phyloP scores from a whole-genome alignment of 1,140 invertebrate genomes.

The Diabrotica virgifera region DNA sequence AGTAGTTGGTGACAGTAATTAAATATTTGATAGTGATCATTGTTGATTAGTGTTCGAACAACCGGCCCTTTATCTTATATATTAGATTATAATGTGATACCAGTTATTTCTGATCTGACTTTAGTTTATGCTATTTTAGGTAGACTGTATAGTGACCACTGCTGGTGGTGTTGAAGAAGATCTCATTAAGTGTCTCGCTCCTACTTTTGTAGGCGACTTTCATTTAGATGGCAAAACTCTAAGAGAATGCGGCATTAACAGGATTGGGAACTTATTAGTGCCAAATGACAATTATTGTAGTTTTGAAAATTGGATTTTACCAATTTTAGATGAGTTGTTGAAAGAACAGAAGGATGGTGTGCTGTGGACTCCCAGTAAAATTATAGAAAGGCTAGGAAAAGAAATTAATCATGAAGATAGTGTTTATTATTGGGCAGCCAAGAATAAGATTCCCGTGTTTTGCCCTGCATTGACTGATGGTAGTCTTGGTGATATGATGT shows the following conservation, averaged over 20 bases:
- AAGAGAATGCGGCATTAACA: conserved; percentile 87
- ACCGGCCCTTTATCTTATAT: no score
- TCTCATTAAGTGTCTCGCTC: conserved; percentile 96
- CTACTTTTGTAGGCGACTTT: conserved; percentile 92
- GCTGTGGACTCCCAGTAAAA: conserved; percentile 92
- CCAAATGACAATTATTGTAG: conserved; percentile 98
- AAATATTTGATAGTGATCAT: no score
- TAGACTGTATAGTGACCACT: conserved; percentile 96
- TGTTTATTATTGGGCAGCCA: conserved; percentile 97
- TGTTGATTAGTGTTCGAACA: no score
- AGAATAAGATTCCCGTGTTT: conserved; percentile 97
- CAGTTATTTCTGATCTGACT: background rate
- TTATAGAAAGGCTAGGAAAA: conserved; percentile 80
- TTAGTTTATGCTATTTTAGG: conserved; percentile 47
- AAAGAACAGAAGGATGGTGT: conserved; percentile 76
- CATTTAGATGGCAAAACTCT: conserved; percentile 74
- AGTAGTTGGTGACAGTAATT: no score
- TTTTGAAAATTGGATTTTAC: conserved; percentile 98
- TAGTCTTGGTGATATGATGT: conserved; percentile 98
- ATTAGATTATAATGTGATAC: no score
- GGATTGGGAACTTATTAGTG: conserved; percentile 96
- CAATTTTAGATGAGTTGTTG: conserved; percentile 88
- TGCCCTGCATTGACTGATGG: conserved; percentile 98
- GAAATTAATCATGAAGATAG: conserved; percentile 89
- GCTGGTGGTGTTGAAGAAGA: conserved; percentile 99